phyloP scores from a whole-genome alignment of 2,113 vertebrate genomes.

The Oophaga pumilio region DNA sequence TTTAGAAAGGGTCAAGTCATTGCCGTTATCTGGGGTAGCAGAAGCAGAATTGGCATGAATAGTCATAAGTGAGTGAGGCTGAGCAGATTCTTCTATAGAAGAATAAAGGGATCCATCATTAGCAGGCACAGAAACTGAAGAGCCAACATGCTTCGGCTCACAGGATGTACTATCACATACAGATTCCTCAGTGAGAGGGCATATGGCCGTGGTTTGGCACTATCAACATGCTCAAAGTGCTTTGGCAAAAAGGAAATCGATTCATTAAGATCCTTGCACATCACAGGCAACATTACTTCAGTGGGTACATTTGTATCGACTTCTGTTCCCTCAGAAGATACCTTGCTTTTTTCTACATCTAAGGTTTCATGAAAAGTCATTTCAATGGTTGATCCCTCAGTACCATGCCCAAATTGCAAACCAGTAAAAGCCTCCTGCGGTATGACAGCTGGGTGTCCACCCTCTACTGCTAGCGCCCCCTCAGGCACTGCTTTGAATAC shows the following conservation, averaged over 20 bases:
- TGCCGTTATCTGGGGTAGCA: background rate
- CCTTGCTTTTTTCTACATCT: no score
- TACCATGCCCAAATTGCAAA: background rate
- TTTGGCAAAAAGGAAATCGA: background rate
- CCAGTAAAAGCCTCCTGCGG: background rate
- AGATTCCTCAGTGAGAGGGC: background rate
- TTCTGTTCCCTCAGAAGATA: background rate
- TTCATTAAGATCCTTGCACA: background rate
- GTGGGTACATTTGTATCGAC: background rate
- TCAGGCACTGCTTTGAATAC: background rate
- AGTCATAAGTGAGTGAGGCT: background rate
- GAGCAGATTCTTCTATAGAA: background rate
- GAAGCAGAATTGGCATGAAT: constrained; percentile 24
- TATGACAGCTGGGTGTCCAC: background rate
- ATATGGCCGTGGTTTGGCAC: background rate
- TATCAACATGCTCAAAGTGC: background rate
- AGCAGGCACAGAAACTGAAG: background rate
- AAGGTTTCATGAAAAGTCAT: background rate
- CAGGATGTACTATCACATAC: background rate
- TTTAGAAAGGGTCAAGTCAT: constrained; percentile 18
- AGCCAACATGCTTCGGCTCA: constrained; percentile 4
- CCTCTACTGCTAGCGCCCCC: background rate
- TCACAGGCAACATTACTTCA: background rate
- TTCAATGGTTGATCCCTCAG: background rate
- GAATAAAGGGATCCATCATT: background rate